phyloP scores from a whole-genome alignment of 2,888 invertebrate genomes.

The Cerastis rubricosa region DNA sequence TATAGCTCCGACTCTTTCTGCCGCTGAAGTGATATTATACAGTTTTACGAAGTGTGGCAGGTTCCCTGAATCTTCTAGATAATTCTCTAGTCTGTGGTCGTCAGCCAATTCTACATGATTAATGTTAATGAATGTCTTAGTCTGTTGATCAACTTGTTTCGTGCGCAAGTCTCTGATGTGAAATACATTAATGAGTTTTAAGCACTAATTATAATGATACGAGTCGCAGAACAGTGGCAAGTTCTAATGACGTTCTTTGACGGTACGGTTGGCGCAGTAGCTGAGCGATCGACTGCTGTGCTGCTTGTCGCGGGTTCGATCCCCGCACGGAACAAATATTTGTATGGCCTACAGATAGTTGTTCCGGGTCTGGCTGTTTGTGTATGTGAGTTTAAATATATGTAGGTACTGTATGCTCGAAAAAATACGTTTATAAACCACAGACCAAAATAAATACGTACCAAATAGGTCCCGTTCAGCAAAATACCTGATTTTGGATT shows the following conservation, averaged over 20 bases:
- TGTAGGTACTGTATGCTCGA: too few species aligned
- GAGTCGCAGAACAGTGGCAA: too few species aligned
- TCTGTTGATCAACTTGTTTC: slow-evolving; percentile 55
- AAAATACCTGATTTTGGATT: neutral
- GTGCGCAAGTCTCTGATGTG: slow-evolving; percentile 27
- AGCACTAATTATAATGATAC: neutral
- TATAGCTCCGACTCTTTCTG: neutral
- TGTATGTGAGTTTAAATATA: too few species aligned
- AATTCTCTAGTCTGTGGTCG: slow-evolving; percentile 23
- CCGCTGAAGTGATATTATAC: neutral
- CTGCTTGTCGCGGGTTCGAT: too few species aligned
- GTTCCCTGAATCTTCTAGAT: slow-evolving; percentile 7
- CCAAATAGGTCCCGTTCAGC: neutral
- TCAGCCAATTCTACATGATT: slow-evolving; percentile 55
- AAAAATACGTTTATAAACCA: neutral
- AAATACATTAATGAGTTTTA: slow-evolving; percentile 41
- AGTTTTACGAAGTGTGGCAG: neutral
- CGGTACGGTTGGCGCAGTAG: too few species aligned
- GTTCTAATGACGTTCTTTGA: too few species aligned
- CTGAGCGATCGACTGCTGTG: too few species aligned
- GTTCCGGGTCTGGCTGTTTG: too few species aligned
- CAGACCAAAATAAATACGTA: neutral
- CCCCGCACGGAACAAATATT: too few species aligned
- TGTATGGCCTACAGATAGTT: too few species aligned
- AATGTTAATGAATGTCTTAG: slow-evolving; percentile 60